These are phyloP conservation scores for Epistrophe grossulariae DNA, from an alignment of 2,888 invertebrate species.

Conservation along the genomic window DNA sequence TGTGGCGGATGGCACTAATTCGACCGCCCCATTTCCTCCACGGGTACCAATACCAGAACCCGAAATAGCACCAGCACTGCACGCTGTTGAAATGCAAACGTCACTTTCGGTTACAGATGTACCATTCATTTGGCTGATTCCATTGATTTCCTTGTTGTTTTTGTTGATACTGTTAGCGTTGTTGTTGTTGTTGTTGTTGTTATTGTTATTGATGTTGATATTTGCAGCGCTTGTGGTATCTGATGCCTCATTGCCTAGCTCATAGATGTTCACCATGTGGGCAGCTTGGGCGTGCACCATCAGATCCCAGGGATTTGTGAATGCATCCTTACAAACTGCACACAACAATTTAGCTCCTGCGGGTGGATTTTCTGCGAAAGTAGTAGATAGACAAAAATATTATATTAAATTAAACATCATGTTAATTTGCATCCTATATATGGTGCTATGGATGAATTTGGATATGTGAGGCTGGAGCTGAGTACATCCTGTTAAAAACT, in stretches of 20 bases:
- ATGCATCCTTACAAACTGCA: slow-evolving; percentile 88
- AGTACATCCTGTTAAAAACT: slow-evolving; percentile 27
- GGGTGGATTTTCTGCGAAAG: slow-evolving; percentile 80
- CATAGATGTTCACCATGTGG: slow-evolving; percentile 89
- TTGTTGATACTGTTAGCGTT: slow-evolving; percentile 64
- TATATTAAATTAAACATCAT: slow-evolving; percentile 27
- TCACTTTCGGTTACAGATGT: slow-evolving; percentile 70
- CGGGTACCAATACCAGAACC: not conserved
- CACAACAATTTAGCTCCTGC: slow-evolving; percentile 85
- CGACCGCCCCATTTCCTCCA: slow-evolving; percentile 10
- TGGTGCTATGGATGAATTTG: not conserved
- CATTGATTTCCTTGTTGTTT: slow-evolving; percentile 65
- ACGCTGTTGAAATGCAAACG: slow-evolving; percentile 58
- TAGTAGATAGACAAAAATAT: slow-evolving; percentile 5
- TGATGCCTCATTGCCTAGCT: slow-evolving; percentile 85
- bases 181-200: slow-evolving; percentile 68
- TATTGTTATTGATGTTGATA: slow-evolving; percentile 72
- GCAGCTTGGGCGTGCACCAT: slow-evolving; percentile 89
- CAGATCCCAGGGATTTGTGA: slow-evolving; percentile 88
- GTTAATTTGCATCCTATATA: slow-evolving; percentile 26
- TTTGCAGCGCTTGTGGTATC: slow-evolving; percentile 74
- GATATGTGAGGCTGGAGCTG: not conserved
- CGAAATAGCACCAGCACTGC: not conserved
- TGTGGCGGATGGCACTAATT: slow-evolving; percentile 57
- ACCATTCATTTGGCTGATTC: slow-evolving; percentile 73